Conservation (phyloP, 2,797 vertebrate genomes). For the Epinephelus malabaricus region DNA sequence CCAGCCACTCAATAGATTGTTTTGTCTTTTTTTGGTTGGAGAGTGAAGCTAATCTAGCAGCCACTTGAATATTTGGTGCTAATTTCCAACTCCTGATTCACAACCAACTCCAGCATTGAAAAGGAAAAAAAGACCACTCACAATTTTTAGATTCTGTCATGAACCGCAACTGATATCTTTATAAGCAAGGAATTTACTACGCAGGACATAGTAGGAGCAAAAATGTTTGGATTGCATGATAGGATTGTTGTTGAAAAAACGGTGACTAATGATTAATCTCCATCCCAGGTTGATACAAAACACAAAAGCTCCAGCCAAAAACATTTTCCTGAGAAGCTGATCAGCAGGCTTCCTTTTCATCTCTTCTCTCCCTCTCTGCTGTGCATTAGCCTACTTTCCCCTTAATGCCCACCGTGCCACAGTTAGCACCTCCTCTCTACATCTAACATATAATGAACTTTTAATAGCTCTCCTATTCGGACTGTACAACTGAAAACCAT, state of each 20-base stretch:
- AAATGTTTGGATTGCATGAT: not conserved
- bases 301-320: slow-evolving; percentile 6
- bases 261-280: not conserved
- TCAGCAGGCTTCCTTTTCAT: slow-evolving; percentile 10
- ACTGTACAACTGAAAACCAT: slow-evolving; percentile 31
- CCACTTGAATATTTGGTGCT: too few species aligned
- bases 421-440: slow-evolving; percentile 34
- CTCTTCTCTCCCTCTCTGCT: not conserved
- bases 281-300: not conserved
- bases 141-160: not conserved
- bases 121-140: not conserved
- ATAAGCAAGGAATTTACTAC: not conserved
- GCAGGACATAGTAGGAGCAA: not conserved
- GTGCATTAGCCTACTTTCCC: not conserved
- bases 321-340: not conserved
- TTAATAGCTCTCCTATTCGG: slow-evolving; percentile 34
- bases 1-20: too few species aligned
- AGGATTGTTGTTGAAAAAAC: not conserved
- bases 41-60: too few species aligned
- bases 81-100: not conserved
- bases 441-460: slow-evolving; percentile 26
- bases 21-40: too few species aligned
- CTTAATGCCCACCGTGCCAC: slow-evolving; percentile 8
- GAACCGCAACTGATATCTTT: not conserved
- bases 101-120: slow-evolving; percentile 9